Conservation (phyloP, 2,888 invertebrate species). For the Hydriomena furcata region DNA sequence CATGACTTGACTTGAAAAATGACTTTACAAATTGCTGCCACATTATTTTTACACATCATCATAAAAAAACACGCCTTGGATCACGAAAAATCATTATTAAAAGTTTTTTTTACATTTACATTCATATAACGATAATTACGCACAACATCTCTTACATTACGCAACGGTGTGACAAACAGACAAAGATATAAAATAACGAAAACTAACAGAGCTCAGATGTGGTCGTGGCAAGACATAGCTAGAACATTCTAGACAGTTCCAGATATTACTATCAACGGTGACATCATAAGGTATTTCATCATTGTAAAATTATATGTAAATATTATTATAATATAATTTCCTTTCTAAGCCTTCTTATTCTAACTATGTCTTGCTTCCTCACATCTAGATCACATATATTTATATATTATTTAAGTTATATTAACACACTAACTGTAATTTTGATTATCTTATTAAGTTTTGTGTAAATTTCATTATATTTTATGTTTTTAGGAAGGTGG, state of each 20-base stretch:
- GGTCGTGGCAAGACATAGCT: constrained; percentile 82
- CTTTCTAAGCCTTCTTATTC: constrained; percentile 59
- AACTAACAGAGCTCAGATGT: constrained; percentile 79
- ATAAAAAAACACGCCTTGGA: too few species aligned
- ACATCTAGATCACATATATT: constrained; percentile 52
- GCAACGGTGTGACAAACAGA: constrained; percentile 50
- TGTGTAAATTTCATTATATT: background rate
- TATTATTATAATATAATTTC: constrained; percentile 44
- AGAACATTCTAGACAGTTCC: constrained; percentile 45
- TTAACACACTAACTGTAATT: constrained; percentile 30
- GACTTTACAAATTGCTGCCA: background rate
- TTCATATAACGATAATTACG: background rate
- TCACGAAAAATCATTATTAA: too few species aligned
- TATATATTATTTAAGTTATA: constrained; percentile 29
- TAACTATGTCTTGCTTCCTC: constrained; percentile 83
- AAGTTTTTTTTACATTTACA: constrained; percentile 10
- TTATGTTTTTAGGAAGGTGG: background rate
- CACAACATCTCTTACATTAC: constrained; percentile 42
- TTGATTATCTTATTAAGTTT: background rate
- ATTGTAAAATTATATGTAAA: constrained; percentile 39
- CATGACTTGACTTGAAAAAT: background rate
- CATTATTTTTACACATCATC: background rate
- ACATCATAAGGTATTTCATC: constrained; percentile 59
- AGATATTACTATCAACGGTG: constrained; percentile 45
- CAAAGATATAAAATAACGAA: constrained; percentile 41